Percentiles rank a stretch among this genome's conserved stretches.
These are phyloP conservation scores for Heterocephalus glaber DNA, from an alignment of 2,113 vertebrate species.

Conservation along the genomic window DNA sequence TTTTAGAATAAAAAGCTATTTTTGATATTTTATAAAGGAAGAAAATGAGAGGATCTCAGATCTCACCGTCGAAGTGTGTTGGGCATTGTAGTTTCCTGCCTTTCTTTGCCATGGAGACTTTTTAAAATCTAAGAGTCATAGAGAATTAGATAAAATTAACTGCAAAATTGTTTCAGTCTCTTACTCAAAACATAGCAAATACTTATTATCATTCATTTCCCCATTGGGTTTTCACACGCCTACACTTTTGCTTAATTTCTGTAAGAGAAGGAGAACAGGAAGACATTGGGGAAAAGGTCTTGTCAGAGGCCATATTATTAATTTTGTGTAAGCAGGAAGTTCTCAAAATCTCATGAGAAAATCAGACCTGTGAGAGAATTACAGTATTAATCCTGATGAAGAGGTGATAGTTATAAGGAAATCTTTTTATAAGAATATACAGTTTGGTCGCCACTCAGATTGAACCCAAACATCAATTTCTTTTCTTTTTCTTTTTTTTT, in stretches of 20 bases:
- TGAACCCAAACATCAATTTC: not conserved
- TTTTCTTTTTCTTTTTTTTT: no score
- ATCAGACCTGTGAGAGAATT: not conserved
- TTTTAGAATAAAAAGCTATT: not conserved
- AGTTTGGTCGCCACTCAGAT: not conserved
- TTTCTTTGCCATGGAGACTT: not conserved
- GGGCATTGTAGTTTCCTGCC: not conserved
- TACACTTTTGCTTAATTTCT: not conserved
- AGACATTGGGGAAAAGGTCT: not conserved
- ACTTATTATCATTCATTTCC: not conserved
- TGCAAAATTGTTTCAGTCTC: not conserved
- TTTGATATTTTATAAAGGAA: conserved; percentile 7
- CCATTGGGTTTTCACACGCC: not conserved
- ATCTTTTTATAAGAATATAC: not conserved
- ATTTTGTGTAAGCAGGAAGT: not conserved
- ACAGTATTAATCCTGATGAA: not conserved
- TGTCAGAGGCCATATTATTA: not conserved
- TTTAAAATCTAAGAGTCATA: not conserved
- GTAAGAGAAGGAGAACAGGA: not conserved
- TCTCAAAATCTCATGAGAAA: conserved; percentile 15
- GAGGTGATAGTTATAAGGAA: not conserved
- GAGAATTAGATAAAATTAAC: not conserved
- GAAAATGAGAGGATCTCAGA: not conserved
- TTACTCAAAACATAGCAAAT: not conserved
- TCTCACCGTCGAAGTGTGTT: not conserved